Evolutionary conservation across 2,888 invertebrate species (phyloP), one percentile per base, ranked within the genome.

Genomic region (Bugula neritina): DNA sequence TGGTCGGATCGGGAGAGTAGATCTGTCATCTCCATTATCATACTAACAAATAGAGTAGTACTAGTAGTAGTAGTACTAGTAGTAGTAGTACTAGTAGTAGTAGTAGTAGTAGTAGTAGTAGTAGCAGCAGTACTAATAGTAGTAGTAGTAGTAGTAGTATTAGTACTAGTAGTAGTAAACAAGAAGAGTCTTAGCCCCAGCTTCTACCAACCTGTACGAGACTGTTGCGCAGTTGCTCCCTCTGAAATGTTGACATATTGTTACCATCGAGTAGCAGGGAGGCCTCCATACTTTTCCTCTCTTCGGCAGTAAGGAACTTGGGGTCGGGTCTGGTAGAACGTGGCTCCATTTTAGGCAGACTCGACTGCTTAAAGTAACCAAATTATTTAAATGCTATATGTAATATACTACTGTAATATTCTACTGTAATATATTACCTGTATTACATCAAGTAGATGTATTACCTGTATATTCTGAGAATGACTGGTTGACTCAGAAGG

Each of bases 1-100:
- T 63, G 63, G 63, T 63, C 63, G 27, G 21, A 63, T 3, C n/a
- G 27, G 34, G 10, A 63, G 63, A 63, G 63, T 63, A 13, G 63
- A 13, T 25, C 25, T 27, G 34, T 63, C 63, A 29, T 21, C 63
- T 5, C 25, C 29, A 63, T 21, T 31, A 2, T 63, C 29, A 63
- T 23, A 57, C n/a, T 25, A 57, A 5, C 10, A n/a, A 57, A 57
- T 57, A 57, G n/a, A n/a, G n/a, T n/a, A n/a, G n/a, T n/a, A n/a
- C n/a, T n/a, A n/a, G n/a, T n/a, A n/a, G n/a, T n/a, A n/a, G n/a
- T n/a, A n/a, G n/a, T n/a, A n/a, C n/a, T n/a, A n/a, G n/a, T n/a
- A n/a, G n/a, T n/a, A n/a, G n/a, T n/a, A n/a, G n/a, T n/a, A n/a
- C n/a, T n/a, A n/a, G n/a, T n/a, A n/a, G n/a, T n/a, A n/a, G n/a